Conservation (phyloP, 2,113 vertebrate species). For the Barbus barbus region DNA sequence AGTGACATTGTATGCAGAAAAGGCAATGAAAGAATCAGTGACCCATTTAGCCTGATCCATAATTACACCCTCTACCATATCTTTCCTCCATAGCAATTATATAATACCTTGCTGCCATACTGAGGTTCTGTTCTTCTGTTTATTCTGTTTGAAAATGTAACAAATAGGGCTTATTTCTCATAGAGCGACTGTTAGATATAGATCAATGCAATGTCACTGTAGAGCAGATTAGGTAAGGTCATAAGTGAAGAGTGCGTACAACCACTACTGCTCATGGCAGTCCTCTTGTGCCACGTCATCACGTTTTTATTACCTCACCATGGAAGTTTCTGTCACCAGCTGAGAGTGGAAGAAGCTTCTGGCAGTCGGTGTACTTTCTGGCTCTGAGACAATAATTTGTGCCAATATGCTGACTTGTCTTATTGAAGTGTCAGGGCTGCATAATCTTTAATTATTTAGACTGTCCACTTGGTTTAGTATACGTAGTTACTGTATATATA, state of each 20-base stretch:
- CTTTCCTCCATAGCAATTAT: conserved; percentile 16
- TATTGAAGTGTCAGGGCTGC: background rate
- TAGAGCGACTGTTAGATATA: background rate
- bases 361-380: background rate
- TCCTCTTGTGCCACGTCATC: conserved; percentile 19
- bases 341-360: background rate
- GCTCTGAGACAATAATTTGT: conserved; percentile 7
- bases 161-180: background rate
- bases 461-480: background rate
- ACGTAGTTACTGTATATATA: background rate
- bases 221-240: conserved; percentile 26
- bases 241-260: background rate
- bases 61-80: conserved; percentile 35
- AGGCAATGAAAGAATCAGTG: background rate
- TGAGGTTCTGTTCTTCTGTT: conserved; percentile 1
- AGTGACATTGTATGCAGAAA: background rate
- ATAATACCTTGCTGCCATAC: conserved; percentile 7
- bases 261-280: background rate
- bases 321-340: background rate
- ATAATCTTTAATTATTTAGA: background rate
- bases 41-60: conserved; percentile 44
- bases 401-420: background rate
- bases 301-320: conserved; percentile 44
- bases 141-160: conserved; percentile 26
- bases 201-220: background rate